Evolutionary conservation across 2,113 vertebrate species (phyloP).

Genomic region (Heterochromis multidens): DNA sequence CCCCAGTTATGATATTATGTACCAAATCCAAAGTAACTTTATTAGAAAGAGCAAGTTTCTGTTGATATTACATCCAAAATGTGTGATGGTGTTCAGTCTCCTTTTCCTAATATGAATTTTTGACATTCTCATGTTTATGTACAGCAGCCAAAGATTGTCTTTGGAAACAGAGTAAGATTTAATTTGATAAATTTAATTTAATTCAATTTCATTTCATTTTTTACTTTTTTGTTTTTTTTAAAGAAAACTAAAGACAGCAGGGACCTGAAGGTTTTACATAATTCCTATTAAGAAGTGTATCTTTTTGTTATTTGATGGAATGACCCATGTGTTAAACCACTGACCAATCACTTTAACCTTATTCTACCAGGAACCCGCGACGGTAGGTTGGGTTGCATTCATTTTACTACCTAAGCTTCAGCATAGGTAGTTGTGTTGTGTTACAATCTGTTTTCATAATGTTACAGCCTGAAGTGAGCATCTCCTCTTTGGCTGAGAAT

Average conservation of each 20-base stretch:
- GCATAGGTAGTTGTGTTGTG: accelerated
- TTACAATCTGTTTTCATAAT: not conserved
- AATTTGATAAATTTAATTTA: not conserved
- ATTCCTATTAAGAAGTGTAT: not conserved
- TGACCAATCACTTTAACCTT: no score
- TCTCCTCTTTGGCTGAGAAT: no score
- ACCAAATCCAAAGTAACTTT: not conserved
- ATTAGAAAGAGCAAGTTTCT: not conserved
- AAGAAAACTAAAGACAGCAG: no score
- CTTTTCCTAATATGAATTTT: not conserved
- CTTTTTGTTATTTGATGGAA: accelerated
- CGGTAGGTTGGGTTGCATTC: not conserved
- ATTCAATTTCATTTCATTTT: no score
- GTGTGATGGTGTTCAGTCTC: no score
- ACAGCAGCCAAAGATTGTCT: not conserved
- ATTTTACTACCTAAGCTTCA: not conserved
- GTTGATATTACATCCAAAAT: not conserved
- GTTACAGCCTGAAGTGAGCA: no score
- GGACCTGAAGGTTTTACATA: not conserved
- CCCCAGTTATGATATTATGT: not conserved
- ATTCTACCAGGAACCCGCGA: no score
- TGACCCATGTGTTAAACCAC: not conserved
- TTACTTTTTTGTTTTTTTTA: no score
- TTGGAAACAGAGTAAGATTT: no score
- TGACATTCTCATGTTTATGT: not conserved